Evolutionary conservation across 1,140 invertebrate genomes (phyloP).

Genomic region (Saccostrea glomerata): DNA sequence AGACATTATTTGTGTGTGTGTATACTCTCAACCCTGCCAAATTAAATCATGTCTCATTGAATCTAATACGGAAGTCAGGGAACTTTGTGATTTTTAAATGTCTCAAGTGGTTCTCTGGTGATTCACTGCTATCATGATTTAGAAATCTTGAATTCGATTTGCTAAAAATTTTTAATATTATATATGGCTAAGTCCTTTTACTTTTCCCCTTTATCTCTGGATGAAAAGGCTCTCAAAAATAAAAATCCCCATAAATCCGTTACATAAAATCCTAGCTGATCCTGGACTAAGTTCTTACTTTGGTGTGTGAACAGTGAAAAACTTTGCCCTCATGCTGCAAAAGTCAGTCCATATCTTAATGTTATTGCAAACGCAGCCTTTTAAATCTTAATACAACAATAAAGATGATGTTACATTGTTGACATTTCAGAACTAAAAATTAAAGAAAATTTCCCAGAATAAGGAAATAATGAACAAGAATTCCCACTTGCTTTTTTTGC

Average conservation of each 20-base stretch:
- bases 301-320: background rate
- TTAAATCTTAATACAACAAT: background rate
- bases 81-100: slow-evolving; percentile 32
- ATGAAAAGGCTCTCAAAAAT: background rate
- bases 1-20: background rate
- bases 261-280: slow-evolving; percentile 13
- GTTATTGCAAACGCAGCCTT: slow-evolving; percentile 12
- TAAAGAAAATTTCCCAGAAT: too few species aligned
- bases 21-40: slow-evolving; percentile 2
- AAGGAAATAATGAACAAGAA: too few species aligned
- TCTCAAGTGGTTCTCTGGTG: background rate
- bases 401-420: background rate
- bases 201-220: background rate
- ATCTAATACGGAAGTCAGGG: slow-evolving; percentile 21
- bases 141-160: background rate
- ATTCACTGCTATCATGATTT: background rate
- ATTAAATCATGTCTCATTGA: slow-evolving; percentile 13
- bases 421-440: background rate
- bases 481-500: too few species aligned
- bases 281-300: slow-evolving; percentile 18
- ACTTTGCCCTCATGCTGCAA: background rate
- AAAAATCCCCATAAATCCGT: slow-evolving; percentile 3
- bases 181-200: background rate
- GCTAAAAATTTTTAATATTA: background rate
- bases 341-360: slow-evolving; percentile 9